Evolutionary conservation across 1,140 invertebrate species (phyloP), one percentile per base, ranked within the genome.

Genomic region (Eurytemora carolleeae): DNA sequence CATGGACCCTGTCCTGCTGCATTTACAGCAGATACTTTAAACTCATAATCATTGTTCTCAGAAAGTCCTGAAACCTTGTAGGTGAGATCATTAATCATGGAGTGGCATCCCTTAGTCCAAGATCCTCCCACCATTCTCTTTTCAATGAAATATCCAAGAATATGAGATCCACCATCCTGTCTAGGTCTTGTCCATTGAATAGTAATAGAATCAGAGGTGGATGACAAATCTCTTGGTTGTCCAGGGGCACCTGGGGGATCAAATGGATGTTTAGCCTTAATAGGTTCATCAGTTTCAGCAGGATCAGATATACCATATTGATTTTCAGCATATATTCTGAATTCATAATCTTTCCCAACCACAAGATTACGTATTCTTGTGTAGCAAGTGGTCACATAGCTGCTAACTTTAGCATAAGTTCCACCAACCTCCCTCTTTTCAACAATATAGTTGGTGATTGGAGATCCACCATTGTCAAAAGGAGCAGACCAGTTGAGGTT

Each of bases 321-420:
- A 74, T 98, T 98, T 73, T 98, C 94, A 59, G 94, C 94, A 78
- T 91, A 85, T 1, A 98, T 93, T 63, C 93, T 79, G 80, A 99
- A 98, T 66, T 98, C 93, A 71, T 98, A 98, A 25, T 88, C 83
- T 64, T 80, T 80, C 31, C 90, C 91, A 20, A 95, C 82, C 1
- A 81, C 82, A 23, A 99, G 74, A 71, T 97, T 97, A 55, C 90
- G 81, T 18, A 97, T 85, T 55, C 89, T 80, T 55, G 86, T 79
- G 73, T 87, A 85, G 68, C 89, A 82, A 58, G 87, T 83, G 3
- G 86, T 85, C 23, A 92, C 83, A 69, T 92, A 97, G 63, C 90
- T 87, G 61, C 66, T 68, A 53, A 84, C 80, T 71, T 91, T 91
- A 1, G 81, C 80, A 91, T 92, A 96, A 22, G 82, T 83, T 2